A percentile compares a stretch with the other conserved stretches of the same genome.
Evolutionary conservation across 2,797 vertebrate species (phyloP).

Genomic region (Knipowitschia caucasica): DNA sequence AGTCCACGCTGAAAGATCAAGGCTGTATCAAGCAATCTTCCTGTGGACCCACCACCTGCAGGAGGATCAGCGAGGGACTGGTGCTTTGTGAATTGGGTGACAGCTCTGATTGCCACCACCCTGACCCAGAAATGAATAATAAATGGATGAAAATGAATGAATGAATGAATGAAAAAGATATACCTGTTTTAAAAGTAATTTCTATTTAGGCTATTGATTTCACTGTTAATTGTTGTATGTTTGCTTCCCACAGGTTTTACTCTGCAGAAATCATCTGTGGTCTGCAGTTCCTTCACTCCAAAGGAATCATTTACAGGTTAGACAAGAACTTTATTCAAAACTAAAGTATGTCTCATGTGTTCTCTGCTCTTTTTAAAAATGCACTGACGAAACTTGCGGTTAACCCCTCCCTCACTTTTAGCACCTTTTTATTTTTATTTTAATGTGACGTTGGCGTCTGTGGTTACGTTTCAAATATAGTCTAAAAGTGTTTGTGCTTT

Average conservation of each 20-base stretch:
- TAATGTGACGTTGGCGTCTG: slow-evolving; percentile 12
- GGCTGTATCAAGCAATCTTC: too few relatives aligned
- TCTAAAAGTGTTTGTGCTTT: neutral
- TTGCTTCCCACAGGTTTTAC: slow-evolving; percentile 86
- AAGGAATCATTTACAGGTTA: slow-evolving; percentile 98
- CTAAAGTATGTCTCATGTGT: neutral
- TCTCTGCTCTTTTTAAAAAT: slow-evolving; percentile 14
- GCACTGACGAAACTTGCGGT: slow-evolving; percentile 13
- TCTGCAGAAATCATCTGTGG: slow-evolving; percentile 95
- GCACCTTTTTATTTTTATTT: slow-evolving; percentile 17
- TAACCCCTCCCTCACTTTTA: slow-evolving; percentile 41
- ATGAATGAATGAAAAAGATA: too few relatives aligned
- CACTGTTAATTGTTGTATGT: slow-evolving; percentile 35
- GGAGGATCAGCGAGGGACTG: too few relatives aligned
- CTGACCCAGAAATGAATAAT: too few relatives aligned
- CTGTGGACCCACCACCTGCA: too few relatives aligned
- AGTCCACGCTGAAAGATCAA: too few relatives aligned
- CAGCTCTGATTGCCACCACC: too few relatives aligned
- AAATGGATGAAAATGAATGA: too few relatives aligned
- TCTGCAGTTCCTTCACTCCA: slow-evolving; percentile 93
- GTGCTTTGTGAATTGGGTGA: too few relatives aligned
- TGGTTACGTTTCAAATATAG: neutral
- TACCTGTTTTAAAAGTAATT: too few relatives aligned
- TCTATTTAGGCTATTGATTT: neutral
- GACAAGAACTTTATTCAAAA: slow-evolving; percentile 5